These are phyloP conservation scores for Caenorhabditis brenneri DNA, from an alignment of 1,140 invertebrate species.

Conservation along the genomic window DNA sequence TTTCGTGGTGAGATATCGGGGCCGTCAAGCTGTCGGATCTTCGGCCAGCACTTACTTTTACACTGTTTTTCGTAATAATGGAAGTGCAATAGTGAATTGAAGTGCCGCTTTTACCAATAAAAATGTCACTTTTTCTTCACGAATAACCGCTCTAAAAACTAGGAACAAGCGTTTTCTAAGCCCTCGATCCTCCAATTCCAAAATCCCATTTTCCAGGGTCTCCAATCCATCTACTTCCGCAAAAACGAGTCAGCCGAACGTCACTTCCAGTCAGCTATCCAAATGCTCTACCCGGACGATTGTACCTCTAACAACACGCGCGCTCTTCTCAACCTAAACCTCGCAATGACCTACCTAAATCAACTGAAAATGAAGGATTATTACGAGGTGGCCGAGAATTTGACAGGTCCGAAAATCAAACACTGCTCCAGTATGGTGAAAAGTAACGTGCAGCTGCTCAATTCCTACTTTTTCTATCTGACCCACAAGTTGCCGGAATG, in stretches of 20 bases:
- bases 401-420: not conserved
- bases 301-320: not conserved
- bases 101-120: too few relatives aligned
- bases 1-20: too few relatives aligned
- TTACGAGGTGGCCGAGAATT: constrained; percentile 42
- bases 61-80: too few relatives aligned
- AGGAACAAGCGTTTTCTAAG: too few relatives aligned
- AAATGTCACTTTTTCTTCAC: too few relatives aligned
- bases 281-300: not conserved
- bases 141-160: too few relatives aligned
- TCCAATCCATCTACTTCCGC: constrained; percentile 31
- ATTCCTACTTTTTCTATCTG: not conserved
- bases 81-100: too few relatives aligned
- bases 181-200: too few relatives aligned
- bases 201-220: constrained; percentile 33
- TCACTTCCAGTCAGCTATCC: constrained; percentile 4
- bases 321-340: constrained; percentile 33
- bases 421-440: not conserved
- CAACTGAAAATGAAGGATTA: constrained; percentile 44
- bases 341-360: constrained; percentile 34
- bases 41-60: too few relatives aligned
- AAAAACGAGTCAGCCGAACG: constrained; percentile 38
- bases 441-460: not conserved
- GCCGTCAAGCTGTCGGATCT: too few relatives aligned
- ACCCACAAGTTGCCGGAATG: not conserved